A percentile compares a stretch with the other conserved stretches of the same genome.
phyloP scores from a whole-genome alignment of 1,140 invertebrate genomes.

The Vollenhovia emeryi region DNA sequence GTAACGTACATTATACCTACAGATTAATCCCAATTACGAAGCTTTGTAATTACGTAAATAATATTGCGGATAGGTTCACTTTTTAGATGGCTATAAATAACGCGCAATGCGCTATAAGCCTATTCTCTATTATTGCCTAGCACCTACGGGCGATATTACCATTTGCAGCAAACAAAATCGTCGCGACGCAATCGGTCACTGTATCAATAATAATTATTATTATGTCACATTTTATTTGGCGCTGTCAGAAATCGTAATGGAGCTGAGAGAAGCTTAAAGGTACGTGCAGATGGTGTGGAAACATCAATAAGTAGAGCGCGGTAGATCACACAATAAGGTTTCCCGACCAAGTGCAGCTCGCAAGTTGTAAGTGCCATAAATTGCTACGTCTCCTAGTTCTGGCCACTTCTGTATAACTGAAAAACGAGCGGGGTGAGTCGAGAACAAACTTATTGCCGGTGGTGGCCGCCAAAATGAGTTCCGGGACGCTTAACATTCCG shows the following conservation, averaged over 20 bases:
- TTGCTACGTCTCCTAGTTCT: conserved; percentile 73
- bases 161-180: background rate
- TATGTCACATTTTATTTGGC: background rate
- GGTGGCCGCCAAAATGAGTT: conserved; percentile 66
- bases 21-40: conserved; percentile 38
- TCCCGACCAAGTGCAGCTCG: conserved; percentile 70
- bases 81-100: background rate
- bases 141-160: background rate
- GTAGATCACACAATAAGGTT: conserved; percentile 78
- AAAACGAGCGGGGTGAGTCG: conserved; percentile 70
- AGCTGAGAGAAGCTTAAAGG: conserved; percentile 41
- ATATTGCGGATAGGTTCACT: background rate
- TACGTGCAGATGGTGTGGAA: conserved; percentile 61
- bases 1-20: conserved; percentile 1
- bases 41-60: conserved; percentile 27
- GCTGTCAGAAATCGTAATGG: conserved; percentile 49
- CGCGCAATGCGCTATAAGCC: background rate
- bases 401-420: conserved; percentile 72
- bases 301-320: conserved; percentile 69
- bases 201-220: background rate
- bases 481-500: conserved; percentile 75
- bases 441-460: conserved; percentile 57
- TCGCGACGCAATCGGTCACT: background rate
- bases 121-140: background rate
- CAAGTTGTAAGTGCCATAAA: conserved; percentile 80